These are phyloP conservation scores for Drosophila anomelani DNA, from an alignment of 2,888 invertebrate genomes.

Conservation along the genomic window DNA sequence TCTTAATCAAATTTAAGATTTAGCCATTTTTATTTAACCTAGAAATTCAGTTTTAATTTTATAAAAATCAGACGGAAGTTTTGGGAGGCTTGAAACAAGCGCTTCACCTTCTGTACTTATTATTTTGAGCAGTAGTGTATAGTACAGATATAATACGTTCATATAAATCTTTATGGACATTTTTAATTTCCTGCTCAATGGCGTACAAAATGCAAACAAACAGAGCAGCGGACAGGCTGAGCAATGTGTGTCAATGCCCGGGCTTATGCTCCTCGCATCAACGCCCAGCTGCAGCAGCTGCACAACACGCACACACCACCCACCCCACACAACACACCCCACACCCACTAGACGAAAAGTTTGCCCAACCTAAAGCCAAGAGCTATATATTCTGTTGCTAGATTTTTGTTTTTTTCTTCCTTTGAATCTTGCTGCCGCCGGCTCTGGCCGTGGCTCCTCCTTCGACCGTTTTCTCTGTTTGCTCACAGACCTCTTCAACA, in stretches of 20 bases:
- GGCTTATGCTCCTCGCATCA: conserved; percentile 30
- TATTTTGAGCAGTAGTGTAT: too few relatives aligned
- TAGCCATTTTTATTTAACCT: too few relatives aligned
- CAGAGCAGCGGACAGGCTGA: conserved; percentile 32
- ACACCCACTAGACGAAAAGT: conserved; percentile 32
- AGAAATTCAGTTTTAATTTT: too few relatives aligned
- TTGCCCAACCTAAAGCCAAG: conserved; percentile 46
- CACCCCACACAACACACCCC: background rate
- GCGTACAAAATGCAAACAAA: conserved; percentile 42
- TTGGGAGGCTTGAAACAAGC: too few relatives aligned
- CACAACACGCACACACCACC: background rate
- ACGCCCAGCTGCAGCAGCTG: conserved; percentile 9
- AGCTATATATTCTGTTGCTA: conserved; percentile 36
- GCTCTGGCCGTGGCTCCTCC: conserved; percentile 48
- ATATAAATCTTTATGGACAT: conserved; percentile 61
- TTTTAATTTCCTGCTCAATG: conserved; percentile 63
- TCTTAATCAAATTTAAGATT: too few relatives aligned
- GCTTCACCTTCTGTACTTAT: too few relatives aligned
- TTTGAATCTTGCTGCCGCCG: conserved; percentile 13
- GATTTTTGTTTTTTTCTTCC: conserved; percentile 8
- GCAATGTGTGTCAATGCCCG: conserved; percentile 62
- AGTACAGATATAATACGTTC: background rate
- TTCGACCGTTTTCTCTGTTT: conserved; percentile 60
- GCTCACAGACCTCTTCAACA: conserved; percentile 59
- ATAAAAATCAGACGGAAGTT: too few relatives aligned